Conservation (phyloP, 2,797 vertebrate genomes). For the Danio kyathit region DNA sequence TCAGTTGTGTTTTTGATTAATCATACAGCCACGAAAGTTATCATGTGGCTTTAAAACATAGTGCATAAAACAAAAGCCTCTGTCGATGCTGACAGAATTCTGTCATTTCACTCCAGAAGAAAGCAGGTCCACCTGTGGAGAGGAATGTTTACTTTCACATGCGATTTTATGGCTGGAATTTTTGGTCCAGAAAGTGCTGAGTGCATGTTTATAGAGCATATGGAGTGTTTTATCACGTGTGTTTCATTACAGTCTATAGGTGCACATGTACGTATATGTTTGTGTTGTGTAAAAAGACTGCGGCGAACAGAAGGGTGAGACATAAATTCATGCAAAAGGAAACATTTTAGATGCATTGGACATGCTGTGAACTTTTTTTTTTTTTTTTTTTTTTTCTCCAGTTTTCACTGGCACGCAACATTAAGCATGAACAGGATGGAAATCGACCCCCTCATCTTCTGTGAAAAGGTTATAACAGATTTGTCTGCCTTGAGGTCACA, state of each 20-base stretch:
- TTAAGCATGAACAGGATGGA: slow-evolving; percentile 32
- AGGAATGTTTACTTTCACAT: slow-evolving; percentile 15
- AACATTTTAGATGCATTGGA: not conserved
- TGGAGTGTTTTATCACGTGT: slow-evolving; percentile 32
- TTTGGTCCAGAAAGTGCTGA: slow-evolving; percentile 17
- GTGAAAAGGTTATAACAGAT: slow-evolving; percentile 25
- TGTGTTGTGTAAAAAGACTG: not conserved
- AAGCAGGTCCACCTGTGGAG: slow-evolving; percentile 2
- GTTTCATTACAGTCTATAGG: slow-evolving; percentile 40
- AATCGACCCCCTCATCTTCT: slow-evolving; percentile 10
- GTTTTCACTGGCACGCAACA: slow-evolving; percentile 39
- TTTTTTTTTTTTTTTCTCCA: not conserved
- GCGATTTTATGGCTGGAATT: not conserved
- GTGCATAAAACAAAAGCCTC: not conserved
- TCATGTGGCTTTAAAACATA: not conserved
- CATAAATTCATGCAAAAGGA: slow-evolving; percentile 22
- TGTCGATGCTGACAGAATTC: not conserved
- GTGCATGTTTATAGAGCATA: not conserved
- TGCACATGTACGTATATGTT: slow-evolving; percentile 1
- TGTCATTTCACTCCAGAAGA: slow-evolving; percentile 30
- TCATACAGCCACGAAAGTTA: not conserved
- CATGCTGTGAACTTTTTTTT: not conserved
- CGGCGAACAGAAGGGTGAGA: slow-evolving; percentile 11
- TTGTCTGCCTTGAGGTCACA: not conserved
- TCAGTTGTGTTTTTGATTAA: not conserved